phyloP scores from a whole-genome alignment of 2,888 invertebrate species.

The Rhimphoctona megacephalus region DNA sequence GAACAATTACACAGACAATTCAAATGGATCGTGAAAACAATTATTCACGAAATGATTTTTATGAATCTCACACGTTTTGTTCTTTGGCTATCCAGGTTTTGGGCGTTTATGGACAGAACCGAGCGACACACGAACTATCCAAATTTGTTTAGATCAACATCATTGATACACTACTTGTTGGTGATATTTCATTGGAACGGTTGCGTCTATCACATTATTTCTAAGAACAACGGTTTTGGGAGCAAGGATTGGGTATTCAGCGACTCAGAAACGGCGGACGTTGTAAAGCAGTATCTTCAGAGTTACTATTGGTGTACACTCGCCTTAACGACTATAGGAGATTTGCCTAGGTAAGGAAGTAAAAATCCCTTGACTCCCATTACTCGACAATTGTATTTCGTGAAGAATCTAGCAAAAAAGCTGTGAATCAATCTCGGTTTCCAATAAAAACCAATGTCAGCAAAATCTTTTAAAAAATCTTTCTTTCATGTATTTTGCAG shows the following conservation, averaged over 20 bases:
- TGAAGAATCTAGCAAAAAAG: no score
- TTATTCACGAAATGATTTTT: background rate
- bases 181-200: constrained; percentile 99
- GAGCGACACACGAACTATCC: constrained; percentile 99
- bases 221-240: constrained; percentile 97
- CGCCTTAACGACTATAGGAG: constrained; percentile 97
- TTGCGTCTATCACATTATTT: constrained; percentile 98
- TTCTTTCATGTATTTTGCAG: constrained; percentile 81
- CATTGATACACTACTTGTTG: constrained; percentile 97
- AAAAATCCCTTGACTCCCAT: background rate
- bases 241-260: constrained; percentile 97
- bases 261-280: constrained; percentile 94
- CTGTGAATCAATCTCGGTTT: background rate
- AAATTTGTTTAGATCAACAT: constrained; percentile 96
- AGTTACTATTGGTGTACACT: constrained; percentile 99
- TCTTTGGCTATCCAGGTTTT: constrained; percentile 87
- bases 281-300: constrained; percentile 97
- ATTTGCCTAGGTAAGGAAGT: constrained; percentile 82
- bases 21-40: background rate
- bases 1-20: background rate
- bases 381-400: background rate
- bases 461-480: constrained; percentile 1
- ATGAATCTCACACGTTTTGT: background rate
- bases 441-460: background rate
- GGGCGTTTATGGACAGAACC: constrained; percentile 99